Conservation (phyloP, 2,797 vertebrate genomes). For the Rhinatrema bivittatum region DNA sequence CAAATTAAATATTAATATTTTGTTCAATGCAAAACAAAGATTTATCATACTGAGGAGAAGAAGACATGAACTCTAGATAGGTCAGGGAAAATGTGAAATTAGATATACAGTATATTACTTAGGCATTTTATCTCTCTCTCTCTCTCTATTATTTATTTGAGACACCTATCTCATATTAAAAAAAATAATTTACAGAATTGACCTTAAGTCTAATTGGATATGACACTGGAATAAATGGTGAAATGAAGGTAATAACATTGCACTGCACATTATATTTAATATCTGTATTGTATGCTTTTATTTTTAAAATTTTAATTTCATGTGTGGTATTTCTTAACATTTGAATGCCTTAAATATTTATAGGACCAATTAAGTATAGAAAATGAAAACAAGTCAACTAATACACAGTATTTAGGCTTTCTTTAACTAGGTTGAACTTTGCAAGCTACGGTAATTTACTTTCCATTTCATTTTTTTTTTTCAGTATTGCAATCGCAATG, state of each 20-base stretch:
- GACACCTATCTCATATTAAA: no score
- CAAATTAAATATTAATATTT: conserved; percentile 59
- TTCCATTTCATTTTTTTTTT: no score
- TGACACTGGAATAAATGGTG: no score
- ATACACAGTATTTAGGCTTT: conserved; percentile 10
- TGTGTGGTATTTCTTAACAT: background rate
- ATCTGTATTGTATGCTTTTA: background rate
- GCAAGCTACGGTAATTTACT: no score
- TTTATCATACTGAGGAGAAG: conserved; percentile 40
- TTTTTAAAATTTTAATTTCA: conserved; percentile 4
- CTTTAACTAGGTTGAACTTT: conserved; percentile 22
- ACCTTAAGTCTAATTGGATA: conserved; percentile 9
- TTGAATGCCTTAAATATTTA: background rate
- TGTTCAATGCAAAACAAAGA: conserved; percentile 43
- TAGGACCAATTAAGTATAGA: background rate
- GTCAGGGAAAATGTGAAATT: no score
- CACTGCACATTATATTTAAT: no score
- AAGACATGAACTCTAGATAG: no score
- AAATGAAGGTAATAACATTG: no score
- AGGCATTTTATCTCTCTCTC: no score
- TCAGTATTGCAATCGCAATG: no score
- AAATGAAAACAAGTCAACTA: conserved; percentile 1
- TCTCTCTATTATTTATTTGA: no score
- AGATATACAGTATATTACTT: no score
- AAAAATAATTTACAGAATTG: conserved; percentile 7